Evolutionary conservation across 2,797 vertebrate genomes (phyloP).

Genomic region (Myotis planiceps): DNA sequence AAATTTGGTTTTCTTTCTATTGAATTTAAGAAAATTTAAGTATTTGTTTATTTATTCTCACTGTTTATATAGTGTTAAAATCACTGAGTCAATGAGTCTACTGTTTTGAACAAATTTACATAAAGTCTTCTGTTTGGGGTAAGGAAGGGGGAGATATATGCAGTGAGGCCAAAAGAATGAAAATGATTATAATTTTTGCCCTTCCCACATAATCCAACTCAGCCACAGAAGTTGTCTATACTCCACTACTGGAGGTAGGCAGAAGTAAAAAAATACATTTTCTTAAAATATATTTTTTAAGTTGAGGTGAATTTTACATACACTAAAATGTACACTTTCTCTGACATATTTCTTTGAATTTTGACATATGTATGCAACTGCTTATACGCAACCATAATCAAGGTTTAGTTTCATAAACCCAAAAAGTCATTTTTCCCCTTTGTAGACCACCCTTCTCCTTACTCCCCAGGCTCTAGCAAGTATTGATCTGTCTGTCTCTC

Average conservation of each 20-base stretch:
- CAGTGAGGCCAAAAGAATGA: neutral
- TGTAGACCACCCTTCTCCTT: neutral
- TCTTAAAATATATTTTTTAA: neutral
- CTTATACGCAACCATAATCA: neutral
- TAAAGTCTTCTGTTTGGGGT: neutral
- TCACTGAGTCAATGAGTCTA: neutral
- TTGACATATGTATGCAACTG: neutral
- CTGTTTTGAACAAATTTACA: neutral
- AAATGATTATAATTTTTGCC: neutral
- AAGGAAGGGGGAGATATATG: neutral
- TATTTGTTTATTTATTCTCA: neutral
- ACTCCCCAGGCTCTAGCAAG: neutral
- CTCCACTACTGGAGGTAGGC: neutral
- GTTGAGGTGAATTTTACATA: neutral
- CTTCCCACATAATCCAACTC: neutral
- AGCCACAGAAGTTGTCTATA: neutral
- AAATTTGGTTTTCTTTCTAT: neutral
- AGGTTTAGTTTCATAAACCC: neutral
- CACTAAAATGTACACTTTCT: neutral
- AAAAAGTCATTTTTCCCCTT: neutral
- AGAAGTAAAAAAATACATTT: neutral
- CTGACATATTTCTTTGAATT: neutral
- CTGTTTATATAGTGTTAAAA: neutral
- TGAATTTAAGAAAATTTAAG: neutral
- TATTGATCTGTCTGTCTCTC: neutral